A percentile compares a stretch with the other conserved stretches of the same genome.
Conservation (phyloP, 2,888 invertebrate genomes). For the Napeogenes inachia region DNA sequence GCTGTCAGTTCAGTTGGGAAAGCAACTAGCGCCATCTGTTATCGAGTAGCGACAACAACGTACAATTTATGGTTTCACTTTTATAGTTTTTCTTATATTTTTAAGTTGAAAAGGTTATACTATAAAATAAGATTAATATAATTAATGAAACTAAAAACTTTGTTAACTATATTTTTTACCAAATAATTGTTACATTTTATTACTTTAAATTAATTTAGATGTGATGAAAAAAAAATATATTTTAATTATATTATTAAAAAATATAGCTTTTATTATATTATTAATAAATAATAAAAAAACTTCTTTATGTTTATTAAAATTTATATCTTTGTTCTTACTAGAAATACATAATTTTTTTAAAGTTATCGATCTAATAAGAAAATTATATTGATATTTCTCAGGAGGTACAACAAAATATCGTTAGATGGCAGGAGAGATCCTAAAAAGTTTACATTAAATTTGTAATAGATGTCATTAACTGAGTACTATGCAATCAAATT, state of each 20-base stretch:
- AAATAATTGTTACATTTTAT: no score
- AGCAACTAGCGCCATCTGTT: constrained; percentile 55
- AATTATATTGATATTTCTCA: constrained; percentile 31
- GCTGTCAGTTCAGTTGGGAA: not conserved
- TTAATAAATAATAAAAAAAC: no score
- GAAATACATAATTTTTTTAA: not conserved
- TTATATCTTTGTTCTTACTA: not conserved
- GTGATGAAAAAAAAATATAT: no score
- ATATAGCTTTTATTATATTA: no score
- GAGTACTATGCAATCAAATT: not conserved
- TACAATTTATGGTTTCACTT: not conserved
- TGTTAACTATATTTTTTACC: no score
- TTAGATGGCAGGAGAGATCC: constrained; percentile 33
- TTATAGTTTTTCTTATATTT: not conserved
- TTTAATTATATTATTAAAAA: no score
- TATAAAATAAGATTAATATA: no score
- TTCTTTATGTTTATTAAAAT: no score
- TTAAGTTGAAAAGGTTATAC: not conserved
- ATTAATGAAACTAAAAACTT: no score
- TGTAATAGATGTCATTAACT: constrained; percentile 25
- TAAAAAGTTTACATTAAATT: not conserved
- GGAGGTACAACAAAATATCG: constrained; percentile 23
- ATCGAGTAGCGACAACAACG: constrained; percentile 51
- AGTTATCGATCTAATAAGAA: constrained; percentile 15
- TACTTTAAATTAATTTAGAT: no score